Base-by-base conservation (phyloP, 1,140 invertebrate species). In the Drosophila suzukii region DNA sequence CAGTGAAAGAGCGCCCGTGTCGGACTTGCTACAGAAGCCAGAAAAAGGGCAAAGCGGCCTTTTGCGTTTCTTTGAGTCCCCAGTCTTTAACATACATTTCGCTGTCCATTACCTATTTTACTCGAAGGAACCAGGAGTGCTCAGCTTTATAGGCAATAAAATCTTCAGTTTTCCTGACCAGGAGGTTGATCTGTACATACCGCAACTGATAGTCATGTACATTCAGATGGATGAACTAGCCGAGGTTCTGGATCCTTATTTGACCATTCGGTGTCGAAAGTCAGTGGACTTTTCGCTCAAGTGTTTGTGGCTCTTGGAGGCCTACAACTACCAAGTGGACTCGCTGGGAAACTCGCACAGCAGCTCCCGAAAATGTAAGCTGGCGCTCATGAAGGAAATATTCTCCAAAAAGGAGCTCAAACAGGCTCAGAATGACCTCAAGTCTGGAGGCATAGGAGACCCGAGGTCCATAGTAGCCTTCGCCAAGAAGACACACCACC, bases 91-190 rank as follows among this genome's bases (percentile, higher is more conserved):
- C 92, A 98, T 99, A 95, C 97, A 97, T 62, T 98, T 99, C 94
- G 98, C 98, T 24, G 98, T 99, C 89, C 97, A 97, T 90, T 99
- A 99, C 94, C 93, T 99, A 38, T 99, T 98, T 91, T 98, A 98
- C 92, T 98, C 98, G n/a, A 99, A 99, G 93, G 98, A 99, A 93
- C 97, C 97, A 20, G 98, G 98, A 50, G 98, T 99, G 50, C 97
- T 98, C 89, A 97, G 96, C 78, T 99, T 99, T 93, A 95, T 99
- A 92, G 98, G 97, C 66, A 99, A 99, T 93, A 97, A 97, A 93
- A 95, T 99, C 93, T 99, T 99, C 93, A 98, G 96, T 93, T 99
- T 99, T 93, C 95, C 95, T 30, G 95, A 98, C 91, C 94, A 94
- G 72, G 97, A 99, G 75, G 97, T 99, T 38, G 98, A 99, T 93